These are phyloP conservation scores for Hartigia nigra DNA, from an alignment of 2,888 invertebrate species.

Conservation along the genomic window DNA sequence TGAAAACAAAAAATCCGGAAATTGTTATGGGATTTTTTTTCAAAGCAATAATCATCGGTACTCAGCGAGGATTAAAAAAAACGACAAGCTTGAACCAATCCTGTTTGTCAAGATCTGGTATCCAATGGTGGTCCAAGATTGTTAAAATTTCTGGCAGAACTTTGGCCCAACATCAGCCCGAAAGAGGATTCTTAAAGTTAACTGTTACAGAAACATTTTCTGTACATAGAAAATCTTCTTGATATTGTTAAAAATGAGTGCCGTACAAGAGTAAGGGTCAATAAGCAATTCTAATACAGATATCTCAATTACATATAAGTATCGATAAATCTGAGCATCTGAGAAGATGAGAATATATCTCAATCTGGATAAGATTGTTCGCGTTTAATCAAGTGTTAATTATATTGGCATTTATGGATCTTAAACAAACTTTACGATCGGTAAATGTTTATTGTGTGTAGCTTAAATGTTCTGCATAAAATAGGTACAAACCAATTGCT, in stretches of 20 bases:
- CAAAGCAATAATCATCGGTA: background rate
- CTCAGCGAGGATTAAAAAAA: background rate
- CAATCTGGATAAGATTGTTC: conserved; percentile 4
- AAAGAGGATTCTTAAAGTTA: background rate
- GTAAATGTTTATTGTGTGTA: conserved; percentile 37
- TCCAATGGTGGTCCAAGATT: background rate
- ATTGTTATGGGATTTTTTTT: background rate
- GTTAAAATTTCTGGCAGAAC: background rate
- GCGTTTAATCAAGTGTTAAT: conserved; percentile 28
- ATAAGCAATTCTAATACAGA: background rate
- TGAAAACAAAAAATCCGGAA: background rate
- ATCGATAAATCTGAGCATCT: background rate
- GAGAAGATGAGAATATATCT: background rate
- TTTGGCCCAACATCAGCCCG: background rate
- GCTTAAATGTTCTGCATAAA: conserved; percentile 18
- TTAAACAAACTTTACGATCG: conserved; percentile 28
- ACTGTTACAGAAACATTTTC: no score
- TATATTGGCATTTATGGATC: conserved; percentile 27
- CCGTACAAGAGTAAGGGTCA: background rate
- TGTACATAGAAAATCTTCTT: background rate
- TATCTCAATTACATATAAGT: background rate
- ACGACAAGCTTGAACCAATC: background rate
- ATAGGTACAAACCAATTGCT: conserved; percentile 22
- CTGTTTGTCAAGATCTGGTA: background rate
- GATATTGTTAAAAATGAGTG: background rate